phyloP scores from a whole-genome alignment of 2,888 invertebrate genomes.

The Caenorhabditis sp. region DNA sequence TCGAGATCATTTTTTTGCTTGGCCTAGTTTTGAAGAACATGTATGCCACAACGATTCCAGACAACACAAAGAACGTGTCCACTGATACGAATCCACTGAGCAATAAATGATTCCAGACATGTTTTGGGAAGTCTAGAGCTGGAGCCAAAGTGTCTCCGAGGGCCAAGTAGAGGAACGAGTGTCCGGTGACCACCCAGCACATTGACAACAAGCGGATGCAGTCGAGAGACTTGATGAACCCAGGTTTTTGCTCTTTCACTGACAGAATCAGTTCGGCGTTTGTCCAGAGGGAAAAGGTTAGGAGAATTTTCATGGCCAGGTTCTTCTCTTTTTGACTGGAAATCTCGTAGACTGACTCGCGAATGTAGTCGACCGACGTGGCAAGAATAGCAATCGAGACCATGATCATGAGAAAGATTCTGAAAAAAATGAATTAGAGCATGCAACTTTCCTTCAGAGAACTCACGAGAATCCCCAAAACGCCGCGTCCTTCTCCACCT shows the following conservation, averaged over 20 bases:
- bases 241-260: slow-evolving; percentile 56
- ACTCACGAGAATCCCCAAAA: slow-evolving; percentile 59
- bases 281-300: slow-evolving; percentile 63
- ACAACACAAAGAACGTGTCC: slow-evolving; percentile 76
- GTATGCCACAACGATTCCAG: slow-evolving; percentile 74
- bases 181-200: slow-evolving; percentile 73
- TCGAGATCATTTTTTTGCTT: slow-evolving; percentile 38
- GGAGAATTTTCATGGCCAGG: slow-evolving; percentile 27
- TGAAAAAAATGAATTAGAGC: neutral
- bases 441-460: no score
- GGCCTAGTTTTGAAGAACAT: slow-evolving; percentile 69
- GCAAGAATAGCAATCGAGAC: slow-evolving; percentile 28
- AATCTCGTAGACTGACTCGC: slow-evolving; percentile 27
- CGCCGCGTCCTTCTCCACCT: slow-evolving; percentile 40
- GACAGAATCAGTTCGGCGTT: slow-evolving; percentile 58
- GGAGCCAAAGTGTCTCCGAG: slow-evolving; percentile 31
- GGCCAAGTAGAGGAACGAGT: slow-evolving; percentile 39
- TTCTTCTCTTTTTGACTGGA: slow-evolving; percentile 21
- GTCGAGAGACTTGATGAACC: slow-evolving; percentile 71
- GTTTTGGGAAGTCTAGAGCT: slow-evolving; percentile 15
- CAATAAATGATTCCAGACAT: slow-evolving; percentile 48
- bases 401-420: slow-evolving; percentile 51
- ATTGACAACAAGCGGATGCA: slow-evolving; percentile 77
- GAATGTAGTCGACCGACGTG: slow-evolving; percentile 39
- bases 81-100: slow-evolving; percentile 73